phyloP scores from a whole-genome alignment of 2,797 vertebrate species.

The Momotus momota region DNA sequence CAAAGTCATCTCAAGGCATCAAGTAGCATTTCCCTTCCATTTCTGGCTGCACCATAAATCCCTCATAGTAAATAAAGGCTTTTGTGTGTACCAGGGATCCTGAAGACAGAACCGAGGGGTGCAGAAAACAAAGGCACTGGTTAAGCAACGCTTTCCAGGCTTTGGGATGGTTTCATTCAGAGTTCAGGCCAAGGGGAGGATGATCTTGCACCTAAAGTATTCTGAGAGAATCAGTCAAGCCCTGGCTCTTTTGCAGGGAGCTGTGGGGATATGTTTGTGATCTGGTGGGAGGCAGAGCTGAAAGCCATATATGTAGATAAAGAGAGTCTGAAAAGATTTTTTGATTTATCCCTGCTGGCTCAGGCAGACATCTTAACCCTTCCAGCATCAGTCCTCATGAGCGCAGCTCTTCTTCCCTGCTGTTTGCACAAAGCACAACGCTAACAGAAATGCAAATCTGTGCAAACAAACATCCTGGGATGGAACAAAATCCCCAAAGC shows the following conservation, averaged over 20 bases:
- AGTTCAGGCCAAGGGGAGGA: not conserved
- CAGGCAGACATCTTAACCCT: constrained; percentile 33
- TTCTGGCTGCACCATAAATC: not conserved
- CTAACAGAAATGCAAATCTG: not conserved
- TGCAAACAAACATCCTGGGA: not conserved
- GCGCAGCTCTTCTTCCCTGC: not conserved
- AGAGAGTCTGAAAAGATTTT: constrained; percentile 20
- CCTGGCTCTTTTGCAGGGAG: constrained; percentile 8
- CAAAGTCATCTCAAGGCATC: not conserved
- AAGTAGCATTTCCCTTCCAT: not conserved
- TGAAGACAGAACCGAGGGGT: fast-evolving
- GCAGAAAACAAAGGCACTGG: not conserved
- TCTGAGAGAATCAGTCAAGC: constrained; percentile 10
- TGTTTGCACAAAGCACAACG: not conserved
- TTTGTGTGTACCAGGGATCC: not conserved
- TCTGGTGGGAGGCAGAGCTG: constrained; percentile 36
- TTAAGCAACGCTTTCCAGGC: fast-evolving
- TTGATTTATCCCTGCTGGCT: constrained; percentile 55
- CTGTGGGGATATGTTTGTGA: not conserved
- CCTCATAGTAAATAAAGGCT: not conserved
- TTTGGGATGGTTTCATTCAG: not conserved
- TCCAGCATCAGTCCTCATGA: not conserved
- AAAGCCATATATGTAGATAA: constrained; percentile 66
- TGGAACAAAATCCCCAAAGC: not conserved
- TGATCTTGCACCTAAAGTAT: constrained; percentile 45